Conservation (phyloP, 2,888 invertebrate species). For the Serrognathus titanus region DNA sequence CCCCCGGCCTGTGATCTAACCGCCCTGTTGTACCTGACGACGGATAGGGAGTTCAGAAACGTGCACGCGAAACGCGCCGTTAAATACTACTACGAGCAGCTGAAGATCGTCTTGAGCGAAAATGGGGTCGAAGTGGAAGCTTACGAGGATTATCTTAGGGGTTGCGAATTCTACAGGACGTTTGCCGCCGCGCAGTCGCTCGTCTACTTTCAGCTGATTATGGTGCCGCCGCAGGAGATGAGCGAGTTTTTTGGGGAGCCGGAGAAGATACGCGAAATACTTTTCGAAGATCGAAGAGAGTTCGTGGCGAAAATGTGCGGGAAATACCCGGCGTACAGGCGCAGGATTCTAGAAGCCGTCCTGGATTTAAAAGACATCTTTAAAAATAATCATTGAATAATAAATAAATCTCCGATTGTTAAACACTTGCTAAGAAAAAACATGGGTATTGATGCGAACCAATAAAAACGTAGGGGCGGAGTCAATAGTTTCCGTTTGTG, state of each 20-base stretch:
- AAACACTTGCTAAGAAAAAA: too few relatives aligned
- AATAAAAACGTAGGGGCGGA: too few relatives aligned
- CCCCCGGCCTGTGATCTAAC: slow-evolving; percentile 33
- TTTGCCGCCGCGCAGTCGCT: slow-evolving; percentile 27
- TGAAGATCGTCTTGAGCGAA: slow-evolving; percentile 17
- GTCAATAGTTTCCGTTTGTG: too few relatives aligned
- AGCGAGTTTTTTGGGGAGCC: not conserved
- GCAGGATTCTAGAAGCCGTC: slow-evolving; percentile 4
- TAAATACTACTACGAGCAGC: slow-evolving; percentile 23
- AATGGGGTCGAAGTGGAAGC: slow-evolving; percentile 22
- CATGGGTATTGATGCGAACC: too few relatives aligned
- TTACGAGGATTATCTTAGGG: slow-evolving; percentile 23
- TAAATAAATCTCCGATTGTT: too few relatives aligned
- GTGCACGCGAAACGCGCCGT: slow-evolving; percentile 19
- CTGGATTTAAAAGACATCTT: not conserved
- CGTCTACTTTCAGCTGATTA: slow-evolving; percentile 24
- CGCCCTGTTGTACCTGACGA: slow-evolving; percentile 28
- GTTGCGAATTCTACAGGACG: slow-evolving; percentile 27
- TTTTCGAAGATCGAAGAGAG: slow-evolving; percentile 17
- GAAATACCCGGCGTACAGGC: slow-evolving; percentile 12
- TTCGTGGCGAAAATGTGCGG: slow-evolving; percentile 15
- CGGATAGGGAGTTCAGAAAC: slow-evolving; percentile 22
- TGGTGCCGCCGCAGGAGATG: not conserved
- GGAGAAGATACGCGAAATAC: not conserved
- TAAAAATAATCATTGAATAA: not conserved